A percentile compares a stretch with the other conserved stretches of the same genome.
These are phyloP conservation scores for Sycophila texana DNA, from an alignment of 2,888 invertebrate species.

Conservation along the genomic window DNA sequence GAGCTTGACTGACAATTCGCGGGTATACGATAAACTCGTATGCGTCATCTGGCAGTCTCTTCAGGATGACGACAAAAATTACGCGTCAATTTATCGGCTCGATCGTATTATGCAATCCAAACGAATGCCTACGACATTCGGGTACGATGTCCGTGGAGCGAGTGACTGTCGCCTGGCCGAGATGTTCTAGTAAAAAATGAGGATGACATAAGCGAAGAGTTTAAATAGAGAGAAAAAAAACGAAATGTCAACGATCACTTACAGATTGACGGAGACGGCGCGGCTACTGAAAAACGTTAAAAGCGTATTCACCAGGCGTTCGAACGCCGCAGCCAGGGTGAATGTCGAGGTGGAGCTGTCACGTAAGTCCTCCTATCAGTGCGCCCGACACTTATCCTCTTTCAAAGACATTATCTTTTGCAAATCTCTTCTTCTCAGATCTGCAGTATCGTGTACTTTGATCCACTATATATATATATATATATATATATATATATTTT, in stretches of 20 bases:
- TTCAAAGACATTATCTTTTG: conserved; percentile 72
- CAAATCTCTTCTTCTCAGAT: conserved; percentile 16
- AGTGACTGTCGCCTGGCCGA: too few relatives aligned
- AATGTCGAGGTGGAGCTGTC: conserved; percentile 93
- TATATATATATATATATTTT: too few relatives aligned
- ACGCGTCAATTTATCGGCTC: too few relatives aligned
- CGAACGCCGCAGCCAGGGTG: conserved; percentile 83
- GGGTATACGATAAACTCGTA: too few relatives aligned
- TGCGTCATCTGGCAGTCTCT: too few relatives aligned
- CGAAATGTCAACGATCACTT: conserved; percentile 69
- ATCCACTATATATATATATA: too few relatives aligned
- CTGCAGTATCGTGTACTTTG: not conserved
- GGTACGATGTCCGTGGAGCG: too few relatives aligned
- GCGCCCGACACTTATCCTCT: conserved; percentile 94
- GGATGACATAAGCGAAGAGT: not conserved
- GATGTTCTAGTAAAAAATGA: too few relatives aligned
- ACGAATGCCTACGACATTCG: too few relatives aligned
- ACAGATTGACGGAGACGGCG: conserved; percentile 97
- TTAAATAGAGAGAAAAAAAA: conserved; percentile 34
- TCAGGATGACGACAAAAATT: too few relatives aligned
- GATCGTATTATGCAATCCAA: too few relatives aligned
- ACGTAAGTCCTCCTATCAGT: conserved; percentile 83
- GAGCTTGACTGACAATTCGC: too few relatives aligned
- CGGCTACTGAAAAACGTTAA: conserved; percentile 95
- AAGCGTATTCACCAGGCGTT: conserved; percentile 91